A percentile compares a stretch with the other conserved stretches of the same genome.
Conservation (phyloP, 2,113 vertebrate species). For the Triplophysa siluroides region DNA sequence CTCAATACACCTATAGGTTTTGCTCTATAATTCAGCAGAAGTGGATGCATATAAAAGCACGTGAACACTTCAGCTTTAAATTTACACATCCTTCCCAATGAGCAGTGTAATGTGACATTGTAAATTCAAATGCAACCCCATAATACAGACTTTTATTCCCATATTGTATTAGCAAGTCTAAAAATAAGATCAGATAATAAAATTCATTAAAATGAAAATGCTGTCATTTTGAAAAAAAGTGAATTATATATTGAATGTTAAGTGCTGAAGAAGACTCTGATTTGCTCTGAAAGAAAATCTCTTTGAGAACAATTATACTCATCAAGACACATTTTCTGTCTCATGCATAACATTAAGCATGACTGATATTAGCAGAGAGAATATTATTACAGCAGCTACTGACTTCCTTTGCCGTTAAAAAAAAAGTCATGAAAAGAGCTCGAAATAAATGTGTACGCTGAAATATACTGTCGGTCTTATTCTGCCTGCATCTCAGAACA, state of each 20-base stretch:
- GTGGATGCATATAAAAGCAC: not conserved
- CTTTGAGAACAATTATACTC: constrained; percentile 43
- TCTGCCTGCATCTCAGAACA: not conserved
- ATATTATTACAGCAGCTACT: constrained; percentile 60
- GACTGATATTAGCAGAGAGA: constrained; percentile 59
- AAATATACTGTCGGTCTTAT: not conserved
- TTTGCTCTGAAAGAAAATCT: constrained; percentile 20
- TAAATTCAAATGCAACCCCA: not conserved
- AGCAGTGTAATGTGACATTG: not conserved
- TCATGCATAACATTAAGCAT: constrained; percentile 69
- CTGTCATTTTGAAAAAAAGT: constrained; percentile 22
- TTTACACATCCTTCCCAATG: not conserved
- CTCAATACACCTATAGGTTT: not conserved
- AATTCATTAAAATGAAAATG: constrained; percentile 14
- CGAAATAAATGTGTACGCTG: constrained; percentile 43
- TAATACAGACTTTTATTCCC: not conserved
- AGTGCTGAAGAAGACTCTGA: constrained; percentile 13
- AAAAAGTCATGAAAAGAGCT: constrained; percentile 34
- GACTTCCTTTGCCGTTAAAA: constrained; percentile 55
- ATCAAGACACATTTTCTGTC: constrained; percentile 62
- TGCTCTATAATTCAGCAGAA: not conserved
- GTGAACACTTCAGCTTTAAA: not conserved
- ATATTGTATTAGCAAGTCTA: constrained; percentile 2
- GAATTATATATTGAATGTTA: constrained; percentile 29
- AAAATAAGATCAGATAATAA: constrained; percentile 11